Conservation (phyloP, 2,113 vertebrate genomes). For the Benthochromis sp. region DNA sequence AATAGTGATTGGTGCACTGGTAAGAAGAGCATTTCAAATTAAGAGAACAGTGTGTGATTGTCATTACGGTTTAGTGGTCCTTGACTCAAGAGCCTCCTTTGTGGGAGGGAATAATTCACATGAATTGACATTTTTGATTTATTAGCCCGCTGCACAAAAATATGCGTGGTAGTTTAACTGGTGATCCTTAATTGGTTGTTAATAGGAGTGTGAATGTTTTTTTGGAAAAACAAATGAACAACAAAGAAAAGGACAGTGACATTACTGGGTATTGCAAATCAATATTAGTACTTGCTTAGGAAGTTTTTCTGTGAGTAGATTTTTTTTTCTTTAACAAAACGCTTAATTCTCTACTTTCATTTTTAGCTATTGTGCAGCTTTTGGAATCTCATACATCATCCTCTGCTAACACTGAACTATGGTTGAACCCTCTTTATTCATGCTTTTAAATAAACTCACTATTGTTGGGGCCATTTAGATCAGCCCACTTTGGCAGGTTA, state of each 20-base stretch:
- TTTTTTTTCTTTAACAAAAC: background rate
- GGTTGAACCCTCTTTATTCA: background rate
- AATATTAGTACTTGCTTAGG: background rate
- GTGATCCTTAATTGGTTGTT: background rate
- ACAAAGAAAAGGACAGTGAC: background rate
- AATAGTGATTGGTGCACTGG: background rate
- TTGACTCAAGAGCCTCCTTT: background rate
- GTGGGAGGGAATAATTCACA: background rate
- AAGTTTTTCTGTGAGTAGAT: background rate
- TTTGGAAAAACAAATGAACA: background rate
- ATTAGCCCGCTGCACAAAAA: background rate
- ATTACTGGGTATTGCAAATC: background rate
- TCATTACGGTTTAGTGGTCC: background rate
- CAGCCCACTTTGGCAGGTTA: background rate
- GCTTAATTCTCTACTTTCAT: background rate
- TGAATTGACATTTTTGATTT: background rate
- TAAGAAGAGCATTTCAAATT: background rate
- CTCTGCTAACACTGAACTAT: background rate
- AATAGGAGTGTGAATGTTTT: background rate
- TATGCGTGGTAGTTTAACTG: background rate
- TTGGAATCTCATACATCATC: conserved; percentile 7
- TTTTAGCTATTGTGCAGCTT: background rate
- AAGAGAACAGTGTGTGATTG: background rate
- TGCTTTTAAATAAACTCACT: background rate
- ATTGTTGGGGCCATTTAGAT: background rate